phyloP scores from a whole-genome alignment of 2,888 invertebrate species.

The Petrolisthes manimaculis region DNA sequence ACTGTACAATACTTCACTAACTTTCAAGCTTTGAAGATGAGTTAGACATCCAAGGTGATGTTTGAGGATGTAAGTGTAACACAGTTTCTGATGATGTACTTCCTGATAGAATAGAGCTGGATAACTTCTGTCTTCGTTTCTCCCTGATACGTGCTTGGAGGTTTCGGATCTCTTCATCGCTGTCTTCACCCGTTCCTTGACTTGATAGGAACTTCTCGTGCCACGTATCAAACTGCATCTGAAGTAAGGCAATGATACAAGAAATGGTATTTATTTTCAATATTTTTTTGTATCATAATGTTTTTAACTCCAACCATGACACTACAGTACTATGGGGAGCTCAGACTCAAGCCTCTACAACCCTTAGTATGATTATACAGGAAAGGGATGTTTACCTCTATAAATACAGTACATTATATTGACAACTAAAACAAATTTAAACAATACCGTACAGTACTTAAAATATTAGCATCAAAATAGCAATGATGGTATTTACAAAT shows the following conservation, averaged over 20 bases:
- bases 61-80: not conserved
- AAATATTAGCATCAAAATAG: slow-evolving; percentile 6
- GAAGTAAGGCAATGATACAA: slow-evolving; percentile 50
- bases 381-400: too few species aligned
- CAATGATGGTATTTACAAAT: not conserved
- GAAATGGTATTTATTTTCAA: too few species aligned
- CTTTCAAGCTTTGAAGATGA: not conserved
- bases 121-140: slow-evolving; percentile 70
- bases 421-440: not conserved
- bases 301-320: too few species aligned
- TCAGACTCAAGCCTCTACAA: too few species aligned
- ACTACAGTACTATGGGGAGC: too few species aligned
- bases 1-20: slow-evolving; percentile 67
- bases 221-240: slow-evolving; percentile 72
- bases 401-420: too few species aligned
- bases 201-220: slow-evolving; percentile 68
- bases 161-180: slow-evolving; percentile 78
- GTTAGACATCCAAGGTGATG: not conserved
- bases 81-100: not conserved
- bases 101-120: slow-evolving; percentile 13
- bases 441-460: slow-evolving; percentile 24
- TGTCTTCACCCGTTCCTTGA: slow-evolving; percentile 72
- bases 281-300: too few species aligned
- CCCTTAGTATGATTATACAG: too few species aligned
- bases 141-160: slow-evolving; percentile 77